Evolutionary conservation across 2,888 invertebrate genomes (phyloP).

Genomic region (Pogonocherus hispidulus): DNA sequence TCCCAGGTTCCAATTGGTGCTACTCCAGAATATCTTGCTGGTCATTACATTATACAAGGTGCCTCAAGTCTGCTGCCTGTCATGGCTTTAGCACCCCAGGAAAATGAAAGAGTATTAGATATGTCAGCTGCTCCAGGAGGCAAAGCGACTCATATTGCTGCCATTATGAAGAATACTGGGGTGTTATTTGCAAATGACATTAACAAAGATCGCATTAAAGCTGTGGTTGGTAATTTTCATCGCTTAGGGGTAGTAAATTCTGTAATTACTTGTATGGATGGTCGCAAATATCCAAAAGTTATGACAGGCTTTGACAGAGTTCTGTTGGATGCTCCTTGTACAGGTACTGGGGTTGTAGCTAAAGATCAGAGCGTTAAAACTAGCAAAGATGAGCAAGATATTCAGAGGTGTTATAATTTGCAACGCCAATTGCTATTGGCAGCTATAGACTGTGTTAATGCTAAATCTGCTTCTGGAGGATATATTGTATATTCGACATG

Average conservation of each 20-base stretch:
- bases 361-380: constrained; percentile 98
- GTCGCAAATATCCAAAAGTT: constrained; percentile 71
- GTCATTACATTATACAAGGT: constrained; percentile 48
- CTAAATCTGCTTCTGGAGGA: constrained; percentile 92
- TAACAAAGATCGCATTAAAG: constrained; percentile 89
- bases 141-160: constrained; percentile 97
- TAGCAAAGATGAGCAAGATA: constrained; percentile 89
- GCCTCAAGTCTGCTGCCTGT: constrained; percentile 98
- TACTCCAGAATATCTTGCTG: constrained; percentile 97
- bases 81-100: constrained; percentile 97
- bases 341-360: constrained; percentile 97
- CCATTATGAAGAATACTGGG: constrained; percentile 99
- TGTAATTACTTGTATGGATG: constrained; percentile 91
- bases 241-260: constrained; percentile 95
- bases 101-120: constrained; percentile 93
- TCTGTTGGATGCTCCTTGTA: constrained; percentile 97
- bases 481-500: constrained; percentile 99
- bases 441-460: constrained; percentile 97
- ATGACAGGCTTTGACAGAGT: constrained; percentile 93
- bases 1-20: constrained; percentile 97
- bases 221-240: constrained; percentile 96
- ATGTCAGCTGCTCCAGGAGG: constrained; percentile 99
- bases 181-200: constrained; percentile 96
- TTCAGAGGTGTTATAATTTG: constrained; percentile 91
- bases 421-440: constrained; percentile 93